These are phyloP conservation scores for Cladopsammia gracilis DNA, from an alignment of 64 coral and sea anemone genomes.

Conservation along the genomic window DNA sequence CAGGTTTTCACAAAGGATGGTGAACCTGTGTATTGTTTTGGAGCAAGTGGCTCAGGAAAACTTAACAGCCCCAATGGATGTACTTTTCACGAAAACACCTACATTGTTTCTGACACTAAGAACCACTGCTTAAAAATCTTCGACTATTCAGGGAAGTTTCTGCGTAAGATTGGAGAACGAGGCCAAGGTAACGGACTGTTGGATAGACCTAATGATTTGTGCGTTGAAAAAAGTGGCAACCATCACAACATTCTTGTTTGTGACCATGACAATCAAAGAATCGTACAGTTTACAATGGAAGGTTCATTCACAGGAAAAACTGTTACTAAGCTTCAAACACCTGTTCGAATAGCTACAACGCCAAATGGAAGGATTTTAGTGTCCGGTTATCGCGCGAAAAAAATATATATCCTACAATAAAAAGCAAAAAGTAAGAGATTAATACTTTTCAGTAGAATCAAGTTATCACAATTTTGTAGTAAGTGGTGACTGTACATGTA, in stretches of 20 bases:
- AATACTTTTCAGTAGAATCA: too few species aligned
- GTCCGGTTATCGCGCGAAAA: too few species aligned
- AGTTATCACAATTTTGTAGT: too few species aligned
- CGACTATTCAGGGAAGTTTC: conserved; percentile 14
- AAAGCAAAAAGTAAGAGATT: too few species aligned
- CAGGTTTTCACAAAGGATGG: conserved; percentile 24
- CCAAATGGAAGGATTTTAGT: too few species aligned
- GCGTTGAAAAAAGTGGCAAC: conserved; percentile 24
- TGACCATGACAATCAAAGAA: neutral
- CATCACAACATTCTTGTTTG: conserved; percentile 41
- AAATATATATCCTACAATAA: too few species aligned
- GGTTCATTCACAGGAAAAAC: neutral
- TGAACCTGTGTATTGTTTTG: neutral
- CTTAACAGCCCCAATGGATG: neutral
- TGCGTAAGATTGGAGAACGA: conserved; percentile 38
- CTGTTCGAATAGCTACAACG: too few species aligned
- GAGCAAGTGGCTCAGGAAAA: neutral
- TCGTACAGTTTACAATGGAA: neutral
- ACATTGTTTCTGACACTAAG: conserved; percentile 12
- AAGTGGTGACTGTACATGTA: too few species aligned
- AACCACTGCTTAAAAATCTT: conserved; percentile 65
- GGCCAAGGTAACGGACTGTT: conserved; percentile 27
- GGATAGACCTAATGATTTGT: neutral
- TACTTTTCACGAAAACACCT: neutral
- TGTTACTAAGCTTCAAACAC: too few species aligned